Evolutionary conservation across 2,888 invertebrate genomes (phyloP).

Genomic region (Zeuzera pyrina): DNA sequence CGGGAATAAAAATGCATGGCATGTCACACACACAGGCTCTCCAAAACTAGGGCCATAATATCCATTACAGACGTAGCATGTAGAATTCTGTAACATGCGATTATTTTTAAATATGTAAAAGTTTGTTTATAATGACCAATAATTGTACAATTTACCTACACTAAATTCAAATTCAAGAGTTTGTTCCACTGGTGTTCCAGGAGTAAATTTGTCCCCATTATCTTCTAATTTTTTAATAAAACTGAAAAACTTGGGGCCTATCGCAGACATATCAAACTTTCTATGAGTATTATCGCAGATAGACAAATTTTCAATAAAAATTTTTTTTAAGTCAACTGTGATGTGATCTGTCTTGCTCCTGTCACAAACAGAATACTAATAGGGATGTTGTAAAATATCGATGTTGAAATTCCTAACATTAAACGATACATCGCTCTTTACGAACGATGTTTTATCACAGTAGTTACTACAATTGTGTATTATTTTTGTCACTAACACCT

Average conservation of each 20-base stretch:
- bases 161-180: constrained; percentile 57
- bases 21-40: constrained; percentile 92
- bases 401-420: too few relatives aligned
- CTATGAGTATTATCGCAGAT: too few relatives aligned
- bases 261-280: constrained; percentile 43
- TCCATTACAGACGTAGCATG: constrained; percentile 90
- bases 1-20: constrained; percentile 93
- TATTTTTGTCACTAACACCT: background rate
- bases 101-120: too few relatives aligned
- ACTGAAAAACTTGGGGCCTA: constrained; percentile 47
- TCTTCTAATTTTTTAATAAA: constrained; percentile 60
- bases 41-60: constrained; percentile 94
- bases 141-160: constrained; percentile 28
- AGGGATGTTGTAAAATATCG: too few relatives aligned
- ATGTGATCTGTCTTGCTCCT: too few relatives aligned
- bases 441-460: too few relatives aligned
- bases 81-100: constrained; percentile 73
- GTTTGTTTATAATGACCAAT: too few relatives aligned
- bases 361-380: too few relatives aligned
- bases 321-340: too few relatives aligned
- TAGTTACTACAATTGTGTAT: too few relatives aligned
- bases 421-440: too few relatives aligned
- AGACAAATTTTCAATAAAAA: too few relatives aligned
- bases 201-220: constrained; percentile 50
- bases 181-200: constrained; percentile 35